phyloP scores from a whole-genome alignment of 2,797 vertebrate genomes.

The Sebastes kiyomatsui region DNA sequence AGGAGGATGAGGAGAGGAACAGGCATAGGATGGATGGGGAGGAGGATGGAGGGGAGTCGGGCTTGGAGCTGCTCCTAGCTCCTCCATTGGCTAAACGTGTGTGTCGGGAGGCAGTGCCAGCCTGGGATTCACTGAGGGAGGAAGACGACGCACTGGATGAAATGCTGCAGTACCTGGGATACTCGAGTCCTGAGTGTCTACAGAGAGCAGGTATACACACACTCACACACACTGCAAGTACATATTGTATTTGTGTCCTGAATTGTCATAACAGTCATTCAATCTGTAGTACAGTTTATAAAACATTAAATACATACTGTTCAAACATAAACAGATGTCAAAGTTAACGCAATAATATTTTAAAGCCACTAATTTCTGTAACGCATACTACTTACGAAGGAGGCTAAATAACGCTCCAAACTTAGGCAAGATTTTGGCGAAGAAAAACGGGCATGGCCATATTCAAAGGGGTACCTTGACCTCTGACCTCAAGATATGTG shows the following conservation, averaged over 20 bases:
- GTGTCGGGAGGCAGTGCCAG: constrained; percentile 91
- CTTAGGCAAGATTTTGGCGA: too few relatives aligned
- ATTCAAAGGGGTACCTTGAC: too few relatives aligned
- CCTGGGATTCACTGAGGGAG: constrained; percentile 92
- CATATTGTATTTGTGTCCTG: not conserved
- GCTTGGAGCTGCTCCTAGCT: constrained; percentile 84
- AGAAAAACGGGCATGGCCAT: accelerated
- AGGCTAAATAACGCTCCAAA: too few relatives aligned
- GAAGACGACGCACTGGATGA: constrained; percentile 95
- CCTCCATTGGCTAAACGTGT: constrained; percentile 87
- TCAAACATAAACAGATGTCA: not conserved
- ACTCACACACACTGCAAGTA: not conserved
- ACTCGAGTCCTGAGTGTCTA: constrained; percentile 96
- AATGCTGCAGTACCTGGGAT: constrained; percentile 95
- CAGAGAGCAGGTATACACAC: constrained; percentile 88
- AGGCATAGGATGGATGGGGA: constrained; percentile 65
- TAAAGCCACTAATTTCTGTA: too few relatives aligned
- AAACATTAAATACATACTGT: not conserved
- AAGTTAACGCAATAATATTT: too few relatives aligned
- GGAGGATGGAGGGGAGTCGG: constrained; percentile 51
- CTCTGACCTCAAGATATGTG: too few relatives aligned
- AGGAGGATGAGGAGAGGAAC: constrained; percentile 28
- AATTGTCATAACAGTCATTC: not conserved
- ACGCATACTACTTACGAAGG: too few relatives aligned
- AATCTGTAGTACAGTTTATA: not conserved